Evolutionary conservation across 2,113 vertebrate genomes (phyloP), one percentile per base, ranked within the genome.

Genomic region (Nyctibius bracteatus): DNA sequence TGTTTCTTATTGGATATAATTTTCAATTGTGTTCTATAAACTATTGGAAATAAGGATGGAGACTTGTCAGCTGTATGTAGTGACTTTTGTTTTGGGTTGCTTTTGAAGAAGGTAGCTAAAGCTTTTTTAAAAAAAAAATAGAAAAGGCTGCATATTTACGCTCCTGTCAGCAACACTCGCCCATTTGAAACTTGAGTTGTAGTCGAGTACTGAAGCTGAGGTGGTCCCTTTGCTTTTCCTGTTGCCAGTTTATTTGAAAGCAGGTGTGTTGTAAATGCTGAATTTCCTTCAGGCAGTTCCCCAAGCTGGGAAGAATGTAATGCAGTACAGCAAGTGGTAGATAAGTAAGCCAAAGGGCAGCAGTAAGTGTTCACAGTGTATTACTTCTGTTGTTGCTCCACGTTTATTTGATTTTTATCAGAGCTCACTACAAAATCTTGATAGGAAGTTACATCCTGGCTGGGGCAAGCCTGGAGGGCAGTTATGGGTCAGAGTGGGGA

Each of bases 331-430:
- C 12, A 30, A 24, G 44, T 23, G 16, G 24, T 12, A 85, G 58
- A 14, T 57, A 52, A 61, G 37, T 23, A 83, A 80, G 22, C 19
- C 37, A 47, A 71, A 88, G 57, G 43, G 49, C 30, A 88, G 52
- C 65, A 46, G 3, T 58, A 31, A 9, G 17, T 51, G 27, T 71
- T 87, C 70, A n/a, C 13, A 24, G 17, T 43, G 15, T 67, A 9
- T 55, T 81, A 14, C 43, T 86, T 77, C 41, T 68, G 0, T 63
- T 87, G 55, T 81, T 94, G 43, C 16, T 86, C 20, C 13, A 1
- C 35, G 28, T 68, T 90, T n/a, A n/a, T n/a, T n/a, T n/a, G n/a
- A n/a, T n/a, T 94, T 67, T 91, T 92, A 87, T 94, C 49, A 41
- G 85, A 20, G 3, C 37, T 91, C 14, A 3, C 24, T 67, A 54